Evolutionary conservation across 1,140 invertebrate species (phyloP), one percentile per base, ranked within the genome.

Genomic region (Telenomus remus): DNA sequence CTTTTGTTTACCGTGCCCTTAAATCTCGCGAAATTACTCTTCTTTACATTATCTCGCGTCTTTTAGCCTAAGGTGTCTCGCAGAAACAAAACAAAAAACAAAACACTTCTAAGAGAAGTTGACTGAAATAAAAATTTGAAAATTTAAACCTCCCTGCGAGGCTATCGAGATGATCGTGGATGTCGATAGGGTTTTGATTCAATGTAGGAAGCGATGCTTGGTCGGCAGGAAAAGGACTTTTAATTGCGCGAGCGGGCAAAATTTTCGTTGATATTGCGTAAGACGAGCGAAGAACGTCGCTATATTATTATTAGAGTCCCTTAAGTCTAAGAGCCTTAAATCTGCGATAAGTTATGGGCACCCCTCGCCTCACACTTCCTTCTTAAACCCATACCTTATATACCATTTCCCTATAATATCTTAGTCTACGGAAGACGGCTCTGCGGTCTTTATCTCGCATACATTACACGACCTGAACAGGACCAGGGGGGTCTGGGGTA

Each of bases 231-330:
- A 60, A 63, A 65, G 69, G 15, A 34, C 43, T 65, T 73, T 78
- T 78, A 78, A 78, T 78, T 66, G 70, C 15, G n/a, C 37, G 35
- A 7, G 33, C 34, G 42, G 2, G 47, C 48, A 64, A 59, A 69
- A 66, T 60, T 79, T 79, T 76, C 47, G 63, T 60, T 64, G 78
- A 74, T 68, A 68, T 69, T 77, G 60, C 39, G 69, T 47, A 61
- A 76, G 60, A 19, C 73, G 69, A 50, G 60, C 68, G 70, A 79
- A n/a, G 72, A 76, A 77, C 66, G 84, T 81, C 83, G 85, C 86
- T 87, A 88, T 88, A 88, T 88, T 88, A 88, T 88, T 88, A 88
- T 88, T 88, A 88, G 85, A 88, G 86, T 88, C 87, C 86, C 86
- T 88, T 88, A 88, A 88, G 86, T 88, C 86, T 88, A 87, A 88